Conservation (phyloP, 2,888 invertebrate species). For the Anagyrus pseudococci region DNA sequence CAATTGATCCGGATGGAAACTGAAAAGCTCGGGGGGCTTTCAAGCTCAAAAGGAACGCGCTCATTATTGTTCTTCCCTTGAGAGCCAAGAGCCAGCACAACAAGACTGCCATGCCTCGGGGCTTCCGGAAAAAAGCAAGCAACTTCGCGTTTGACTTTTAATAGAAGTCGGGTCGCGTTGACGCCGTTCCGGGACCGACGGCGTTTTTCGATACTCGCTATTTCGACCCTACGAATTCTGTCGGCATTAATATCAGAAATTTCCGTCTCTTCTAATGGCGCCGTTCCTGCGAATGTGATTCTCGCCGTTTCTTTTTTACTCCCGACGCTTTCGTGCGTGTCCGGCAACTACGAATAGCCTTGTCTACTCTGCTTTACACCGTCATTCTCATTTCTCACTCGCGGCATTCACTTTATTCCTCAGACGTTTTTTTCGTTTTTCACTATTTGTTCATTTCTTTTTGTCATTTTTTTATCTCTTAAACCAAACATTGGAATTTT, state of each 20-base stretch:
- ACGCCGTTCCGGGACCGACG: constrained; percentile 1
- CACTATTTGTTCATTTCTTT: no score
- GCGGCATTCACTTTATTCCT: no score
- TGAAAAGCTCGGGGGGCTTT: background rate
- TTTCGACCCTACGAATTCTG: background rate
- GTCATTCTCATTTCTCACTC: no score
- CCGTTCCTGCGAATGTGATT: no score
- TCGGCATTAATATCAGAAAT: background rate
- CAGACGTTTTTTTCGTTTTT: no score
- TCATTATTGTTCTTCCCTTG: background rate
- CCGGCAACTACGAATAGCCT: background rate
- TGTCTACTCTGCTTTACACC: background rate
- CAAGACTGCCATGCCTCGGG: background rate
- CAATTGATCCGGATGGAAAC: background rate
- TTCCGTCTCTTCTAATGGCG: no score
- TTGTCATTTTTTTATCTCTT: no score
- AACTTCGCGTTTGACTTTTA: constrained; percentile 20
- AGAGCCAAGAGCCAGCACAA: background rate
- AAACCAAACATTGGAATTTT: no score
- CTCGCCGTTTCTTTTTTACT: no score
- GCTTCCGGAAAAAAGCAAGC: background rate
- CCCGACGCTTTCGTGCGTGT: no score
- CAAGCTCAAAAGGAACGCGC: background rate
- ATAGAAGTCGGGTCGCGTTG: constrained; percentile 17
- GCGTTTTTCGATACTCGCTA: constrained; percentile 16